Percentiles rank a stretch among this genome's conserved stretches.
Conservation (phyloP, 2,888 invertebrate species). For the Holacanthella duospinosa region DNA sequence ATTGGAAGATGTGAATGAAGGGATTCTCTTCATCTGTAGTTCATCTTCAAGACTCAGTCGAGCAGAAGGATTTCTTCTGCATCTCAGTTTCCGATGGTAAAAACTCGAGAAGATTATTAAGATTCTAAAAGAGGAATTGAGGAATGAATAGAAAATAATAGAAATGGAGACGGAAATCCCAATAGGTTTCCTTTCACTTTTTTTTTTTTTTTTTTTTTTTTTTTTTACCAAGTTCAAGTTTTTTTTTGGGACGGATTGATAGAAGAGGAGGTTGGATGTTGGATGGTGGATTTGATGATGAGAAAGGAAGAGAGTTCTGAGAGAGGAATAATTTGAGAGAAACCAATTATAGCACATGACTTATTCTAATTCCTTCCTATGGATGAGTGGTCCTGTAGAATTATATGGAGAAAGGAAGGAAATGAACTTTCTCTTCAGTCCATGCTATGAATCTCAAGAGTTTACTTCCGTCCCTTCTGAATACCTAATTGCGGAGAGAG, state of each 20-base stretch:
- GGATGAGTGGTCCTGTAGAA: not conserved
- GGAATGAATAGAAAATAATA: not conserved
- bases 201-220: no score
- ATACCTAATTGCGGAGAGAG: not conserved
- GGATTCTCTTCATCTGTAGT: not conserved
- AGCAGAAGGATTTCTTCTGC: not conserved
- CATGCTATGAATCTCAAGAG: not conserved
- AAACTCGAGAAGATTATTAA: slow-evolving; percentile 4
- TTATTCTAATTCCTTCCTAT: not conserved
- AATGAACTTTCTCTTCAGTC: not conserved
- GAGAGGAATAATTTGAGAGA: not conserved
- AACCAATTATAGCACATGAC: not conserved
- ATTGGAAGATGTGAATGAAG: not conserved
- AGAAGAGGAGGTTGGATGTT: no score
- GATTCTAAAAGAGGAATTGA: no score
- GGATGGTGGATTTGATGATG: no score
- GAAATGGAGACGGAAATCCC: no score
- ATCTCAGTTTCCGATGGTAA: not conserved
- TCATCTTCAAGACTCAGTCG: not conserved
- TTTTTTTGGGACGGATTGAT: no score
- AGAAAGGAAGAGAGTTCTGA: not conserved
- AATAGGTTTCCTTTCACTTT: no score
- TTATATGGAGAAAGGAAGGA: no score
- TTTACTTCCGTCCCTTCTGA: not conserved
- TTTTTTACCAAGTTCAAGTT: no score